phyloP scores from a whole-genome alignment of 2,113 vertebrate genomes.

The Cyprinus carpio region DNA sequence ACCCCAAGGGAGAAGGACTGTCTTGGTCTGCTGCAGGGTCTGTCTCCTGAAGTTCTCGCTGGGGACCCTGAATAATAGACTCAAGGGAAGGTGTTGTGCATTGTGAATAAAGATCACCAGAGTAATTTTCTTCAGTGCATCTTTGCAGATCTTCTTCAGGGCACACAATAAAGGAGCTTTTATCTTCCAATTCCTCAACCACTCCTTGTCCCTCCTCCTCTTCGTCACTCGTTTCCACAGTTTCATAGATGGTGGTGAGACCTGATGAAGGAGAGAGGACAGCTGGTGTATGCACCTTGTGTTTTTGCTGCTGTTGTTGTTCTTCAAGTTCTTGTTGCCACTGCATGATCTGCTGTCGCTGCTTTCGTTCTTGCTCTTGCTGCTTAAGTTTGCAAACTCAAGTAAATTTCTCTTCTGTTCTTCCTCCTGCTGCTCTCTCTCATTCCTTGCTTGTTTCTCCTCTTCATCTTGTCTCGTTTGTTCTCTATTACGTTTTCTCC shows the following conservation, averaged over 20 bases:
- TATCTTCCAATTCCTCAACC: constrained; percentile 23
- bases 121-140: constrained; percentile 26
- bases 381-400: constrained; percentile 67
- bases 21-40: neutral
- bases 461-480: constrained; percentile 62
- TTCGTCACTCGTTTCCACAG: constrained; percentile 68
- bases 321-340: constrained; percentile 70
- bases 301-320: constrained; percentile 46
- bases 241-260: constrained; percentile 78
- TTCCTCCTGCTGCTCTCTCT: constrained; percentile 55
- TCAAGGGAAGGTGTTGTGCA: neutral
- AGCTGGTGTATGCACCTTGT: constrained; percentile 46
- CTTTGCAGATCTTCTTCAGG: constrained; percentile 12
- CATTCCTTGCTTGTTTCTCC: constrained; percentile 37
- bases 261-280: constrained; percentile 70
- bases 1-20: constrained; percentile 49
- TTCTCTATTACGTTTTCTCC: constrained; percentile 59
- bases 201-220: constrained; percentile 21
- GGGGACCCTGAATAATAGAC: neutral
- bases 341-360: constrained; percentile 72
- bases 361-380: constrained; percentile 70
- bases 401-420: constrained; percentile 61
- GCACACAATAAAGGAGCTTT: neutral
- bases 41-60: neutral
- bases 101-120: neutral